Percentiles rank a stretch among this genome's conserved stretches.
These are phyloP conservation scores for Agriopis marginaria DNA, from an alignment of 2,888 invertebrate species.

Conservation along the genomic window DNA sequence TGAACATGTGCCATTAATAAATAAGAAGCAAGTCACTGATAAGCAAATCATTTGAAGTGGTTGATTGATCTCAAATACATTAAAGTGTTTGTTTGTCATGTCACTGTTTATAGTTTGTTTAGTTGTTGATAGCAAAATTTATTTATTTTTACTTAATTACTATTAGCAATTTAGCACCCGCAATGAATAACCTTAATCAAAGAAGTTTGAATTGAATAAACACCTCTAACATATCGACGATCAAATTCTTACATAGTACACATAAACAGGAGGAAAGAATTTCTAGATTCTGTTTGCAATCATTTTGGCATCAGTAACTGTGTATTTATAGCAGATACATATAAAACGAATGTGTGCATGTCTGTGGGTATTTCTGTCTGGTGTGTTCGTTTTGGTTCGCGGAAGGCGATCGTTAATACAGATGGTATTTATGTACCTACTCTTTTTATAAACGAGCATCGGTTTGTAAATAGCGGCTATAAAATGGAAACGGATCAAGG, in stretches of 20 bases:
- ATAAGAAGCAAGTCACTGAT: too few species aligned
- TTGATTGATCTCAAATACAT: neutral
- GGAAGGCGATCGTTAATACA: slow-evolving; percentile 46
- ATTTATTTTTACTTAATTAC: neutral
- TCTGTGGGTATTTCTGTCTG: slow-evolving; percentile 44
- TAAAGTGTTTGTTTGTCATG: neutral
- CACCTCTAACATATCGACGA: neutral
- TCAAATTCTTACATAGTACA: neutral
- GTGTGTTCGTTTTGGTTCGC: slow-evolving; percentile 42
- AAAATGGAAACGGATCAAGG: slow-evolving; percentile 73
- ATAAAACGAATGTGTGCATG: slow-evolving; percentile 38
- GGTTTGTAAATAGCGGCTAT: slow-evolving; percentile 47
- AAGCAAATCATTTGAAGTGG: neutral
- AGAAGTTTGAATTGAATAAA: neutral
- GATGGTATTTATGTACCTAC: slow-evolving; percentile 42
- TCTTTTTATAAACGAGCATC: slow-evolving; percentile 49
- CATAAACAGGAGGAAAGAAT: slow-evolving; percentile 7
- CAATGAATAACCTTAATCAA: neutral
- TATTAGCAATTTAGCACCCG: too few species aligned
- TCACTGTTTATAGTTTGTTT: neutral
- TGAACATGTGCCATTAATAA: too few species aligned
- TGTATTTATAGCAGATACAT: slow-evolving; percentile 42
- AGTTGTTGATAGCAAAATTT: neutral
- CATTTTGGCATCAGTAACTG: slow-evolving; percentile 38
- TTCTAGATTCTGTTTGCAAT: slow-evolving; percentile 41